These are phyloP conservation scores for Archaeoteleia sp. DNA, from an alignment of 2,888 invertebrate species.

Conservation along the genomic window DNA sequence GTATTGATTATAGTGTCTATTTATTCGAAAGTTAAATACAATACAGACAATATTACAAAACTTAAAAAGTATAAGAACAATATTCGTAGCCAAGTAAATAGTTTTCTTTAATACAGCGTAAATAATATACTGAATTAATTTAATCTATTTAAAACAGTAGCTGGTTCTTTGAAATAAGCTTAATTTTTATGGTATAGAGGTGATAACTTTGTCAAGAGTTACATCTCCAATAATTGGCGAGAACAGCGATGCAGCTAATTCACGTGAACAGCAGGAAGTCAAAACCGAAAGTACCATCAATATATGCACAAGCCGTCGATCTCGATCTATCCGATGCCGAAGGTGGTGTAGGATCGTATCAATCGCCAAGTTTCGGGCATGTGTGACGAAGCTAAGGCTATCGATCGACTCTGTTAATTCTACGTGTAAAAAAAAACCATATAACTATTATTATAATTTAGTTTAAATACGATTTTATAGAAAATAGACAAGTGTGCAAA, in stretches of 20 bases:
- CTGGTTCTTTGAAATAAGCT: too few relatives aligned
- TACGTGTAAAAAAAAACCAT: slow-evolving; percentile 41
- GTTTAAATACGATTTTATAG: too few relatives aligned
- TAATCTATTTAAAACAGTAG: too few relatives aligned
- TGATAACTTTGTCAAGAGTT: slow-evolving; percentile 66
- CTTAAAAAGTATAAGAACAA: too few relatives aligned
- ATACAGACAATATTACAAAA: too few relatives aligned
- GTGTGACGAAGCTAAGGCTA: slow-evolving; percentile 55
- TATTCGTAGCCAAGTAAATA: too few relatives aligned
- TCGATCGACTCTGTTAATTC: slow-evolving; percentile 62
- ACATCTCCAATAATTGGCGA: slow-evolving; percentile 66
- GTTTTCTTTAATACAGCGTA: too few relatives aligned
- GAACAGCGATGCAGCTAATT: slow-evolving; percentile 64
- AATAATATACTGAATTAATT: too few relatives aligned
- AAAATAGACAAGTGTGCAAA: too few relatives aligned
- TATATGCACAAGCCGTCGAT: slow-evolving; percentile 61
- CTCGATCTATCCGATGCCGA: slow-evolving; percentile 55
- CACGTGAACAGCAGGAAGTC: slow-evolving; percentile 64
- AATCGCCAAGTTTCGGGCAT: slow-evolving; percentile 59
- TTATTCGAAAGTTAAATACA: too few relatives aligned
- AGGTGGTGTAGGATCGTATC: slow-evolving; percentile 62
- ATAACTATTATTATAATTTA: too few relatives aligned
- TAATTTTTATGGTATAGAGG: slow-evolving; percentile 64
- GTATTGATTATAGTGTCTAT: too few relatives aligned
- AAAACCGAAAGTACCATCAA: slow-evolving; percentile 65